Evolutionary conservation across 2,888 invertebrate species (phyloP), one percentile per base, ranked within the genome.

Genomic region (Oasisia sp.): DNA sequence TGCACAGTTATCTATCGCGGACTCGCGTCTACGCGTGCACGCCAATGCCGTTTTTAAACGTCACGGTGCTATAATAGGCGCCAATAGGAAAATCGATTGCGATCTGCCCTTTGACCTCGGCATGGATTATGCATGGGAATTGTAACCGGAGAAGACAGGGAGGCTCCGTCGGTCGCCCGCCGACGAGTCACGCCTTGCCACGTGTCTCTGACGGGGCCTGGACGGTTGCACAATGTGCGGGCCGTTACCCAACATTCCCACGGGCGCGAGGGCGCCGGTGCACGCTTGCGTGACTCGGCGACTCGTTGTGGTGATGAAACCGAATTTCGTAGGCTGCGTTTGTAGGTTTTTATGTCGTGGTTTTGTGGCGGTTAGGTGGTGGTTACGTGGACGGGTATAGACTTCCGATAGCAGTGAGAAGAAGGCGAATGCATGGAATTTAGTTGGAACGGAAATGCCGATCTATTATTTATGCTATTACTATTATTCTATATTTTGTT

Each of bases 111-210:
- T 2, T 19, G 74, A 74, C 74, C n/a, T 27, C 7, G 74, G 5
- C 74, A 74, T 74, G 74, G 74, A 74, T 74, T 74, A 74, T 74
- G 74, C 74, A 74, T 74, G 74, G 74, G 74, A 74, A 74, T 27
- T 27, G 74, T 74, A 74, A 74, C 74, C 74, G 5, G 74, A 74
- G 74, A 74, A 74, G 74, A 74, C 74, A 74, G 74, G 27, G 74
- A 74, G 74, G 74, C 74, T 27, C 74, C 74, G 74, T n/a, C 74
- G 74, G 7, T 74, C 74, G 74, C 27, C 14, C 74, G 27, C 74
- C 74, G 7, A 7, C 74, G 19, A 74, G 74, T 74, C 74, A 74
- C 74, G 74, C 74, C 27, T n/a, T 27, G 74, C 74, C 74, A 27
- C 19, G 19, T 27, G 74, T 74, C 74, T 74, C 74, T 27, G 74